Conservation (phyloP, 2,113 vertebrate species). For the Silurus glanis region DNA sequence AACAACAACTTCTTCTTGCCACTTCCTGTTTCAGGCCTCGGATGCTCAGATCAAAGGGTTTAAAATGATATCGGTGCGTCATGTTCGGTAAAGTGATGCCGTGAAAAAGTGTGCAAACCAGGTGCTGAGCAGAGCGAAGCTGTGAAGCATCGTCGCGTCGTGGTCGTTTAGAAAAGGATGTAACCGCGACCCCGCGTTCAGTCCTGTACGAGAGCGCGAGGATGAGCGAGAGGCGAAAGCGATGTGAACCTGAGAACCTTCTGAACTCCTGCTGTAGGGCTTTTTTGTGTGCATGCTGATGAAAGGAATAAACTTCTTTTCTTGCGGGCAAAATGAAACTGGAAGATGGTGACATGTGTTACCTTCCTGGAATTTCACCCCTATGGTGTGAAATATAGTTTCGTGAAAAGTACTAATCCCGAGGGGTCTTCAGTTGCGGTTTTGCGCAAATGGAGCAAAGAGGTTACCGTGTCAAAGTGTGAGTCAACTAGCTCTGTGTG, state of each 20-base stretch:
- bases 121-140: background rate
- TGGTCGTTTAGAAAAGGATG: background rate
- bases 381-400: constrained; percentile 26
- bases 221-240: no score
- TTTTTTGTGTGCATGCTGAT: background rate
- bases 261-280: background rate
- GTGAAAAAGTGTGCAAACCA: background rate
- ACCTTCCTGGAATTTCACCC: constrained; percentile 46
- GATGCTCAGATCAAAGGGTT: background rate
- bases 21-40: background rate
- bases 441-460: constrained; percentile 17
- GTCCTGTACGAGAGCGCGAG: background rate
- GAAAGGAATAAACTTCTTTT: background rate
- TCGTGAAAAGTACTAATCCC: constrained; percentile 26
- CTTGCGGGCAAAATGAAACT: background rate
- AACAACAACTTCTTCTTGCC: background rate
- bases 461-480: constrained; percentile 21
- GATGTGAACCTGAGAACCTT: background rate
- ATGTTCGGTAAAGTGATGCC: background rate
- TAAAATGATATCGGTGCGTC: background rate
- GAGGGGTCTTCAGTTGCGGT: constrained; percentile 36
- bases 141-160: background rate
- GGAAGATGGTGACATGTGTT: constrained; percentile 12
- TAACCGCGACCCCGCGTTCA: background rate
- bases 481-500: constrained; percentile 19